Evolutionary conservation across 2,113 vertebrate species (phyloP).

Genomic region (Ramphastos sulfuratus): DNA sequence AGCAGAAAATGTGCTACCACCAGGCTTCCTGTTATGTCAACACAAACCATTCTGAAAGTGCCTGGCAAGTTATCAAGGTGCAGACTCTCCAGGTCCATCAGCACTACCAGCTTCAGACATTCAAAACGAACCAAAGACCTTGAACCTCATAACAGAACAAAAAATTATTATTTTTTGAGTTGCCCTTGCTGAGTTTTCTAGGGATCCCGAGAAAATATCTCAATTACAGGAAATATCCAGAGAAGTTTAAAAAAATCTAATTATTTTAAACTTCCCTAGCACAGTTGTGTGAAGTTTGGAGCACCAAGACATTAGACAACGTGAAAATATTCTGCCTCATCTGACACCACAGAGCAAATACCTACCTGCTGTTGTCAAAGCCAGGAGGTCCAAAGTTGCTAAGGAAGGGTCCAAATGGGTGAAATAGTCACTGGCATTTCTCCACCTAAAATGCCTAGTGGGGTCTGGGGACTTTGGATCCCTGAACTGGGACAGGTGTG

Average conservation of each 20-base stretch:
- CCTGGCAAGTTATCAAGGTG: neutral
- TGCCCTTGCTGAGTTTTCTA: neutral
- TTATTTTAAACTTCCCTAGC: neutral
- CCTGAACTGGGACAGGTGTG: neutral
- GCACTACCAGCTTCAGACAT: neutral
- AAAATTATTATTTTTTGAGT: neutral
- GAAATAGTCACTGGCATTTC: neutral
- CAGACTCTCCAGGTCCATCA: neutral
- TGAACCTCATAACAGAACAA: neutral
- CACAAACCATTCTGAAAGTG: neutral
- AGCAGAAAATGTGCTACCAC: neutral
- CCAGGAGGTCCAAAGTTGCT: neutral
- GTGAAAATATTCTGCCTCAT: neutral
- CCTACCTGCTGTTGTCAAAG: neutral
- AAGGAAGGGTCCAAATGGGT: neutral
- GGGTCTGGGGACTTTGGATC: neutral
- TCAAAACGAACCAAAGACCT: neutral
- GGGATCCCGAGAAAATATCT: neutral
- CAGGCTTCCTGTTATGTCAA: neutral
- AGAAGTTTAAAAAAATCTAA: neutral
- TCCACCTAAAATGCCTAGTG: neutral
- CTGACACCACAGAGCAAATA: neutral
- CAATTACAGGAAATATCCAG: neutral
- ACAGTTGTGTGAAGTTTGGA: neutral
- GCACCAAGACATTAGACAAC: rapidly evolving